Evolutionary conservation across 1,140 invertebrate genomes (phyloP).

Genomic region (Brevipalpus yothersi): DNA sequence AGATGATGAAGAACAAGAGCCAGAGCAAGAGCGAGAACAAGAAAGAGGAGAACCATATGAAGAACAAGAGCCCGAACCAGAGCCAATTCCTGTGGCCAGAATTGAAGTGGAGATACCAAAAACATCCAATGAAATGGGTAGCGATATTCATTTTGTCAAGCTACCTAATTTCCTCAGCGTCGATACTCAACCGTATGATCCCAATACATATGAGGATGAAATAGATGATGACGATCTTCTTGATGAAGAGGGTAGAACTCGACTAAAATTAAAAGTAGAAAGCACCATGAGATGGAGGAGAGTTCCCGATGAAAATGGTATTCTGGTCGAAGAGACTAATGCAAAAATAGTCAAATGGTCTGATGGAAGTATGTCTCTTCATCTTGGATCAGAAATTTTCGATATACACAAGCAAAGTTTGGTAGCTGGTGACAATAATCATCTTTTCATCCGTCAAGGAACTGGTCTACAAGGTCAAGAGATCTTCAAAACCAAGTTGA

Average conservation of each 20-base stretch:
- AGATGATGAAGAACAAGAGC: not conserved
- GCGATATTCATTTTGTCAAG: slow-evolving; percentile 81
- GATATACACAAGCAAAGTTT: slow-evolving; percentile 83
- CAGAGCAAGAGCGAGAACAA: not conserved
- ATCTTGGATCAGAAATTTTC: slow-evolving; percentile 89
- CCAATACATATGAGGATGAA: slow-evolving; percentile 88
- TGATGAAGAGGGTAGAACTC: slow-evolving; percentile 88
- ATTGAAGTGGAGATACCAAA: slow-evolving; percentile 92
- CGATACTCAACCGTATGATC: slow-evolving; percentile 61
- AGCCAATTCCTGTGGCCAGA: slow-evolving; percentile 51
- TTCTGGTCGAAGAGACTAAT: slow-evolving; percentile 70
- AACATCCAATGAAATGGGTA: slow-evolving; percentile 69
- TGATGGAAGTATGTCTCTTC: slow-evolving; percentile 85
- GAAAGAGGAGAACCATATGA: not conserved
- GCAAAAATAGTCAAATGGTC: slow-evolving; percentile 88
- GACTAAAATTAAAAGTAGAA: slow-evolving; percentile 31
- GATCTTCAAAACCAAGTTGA: slow-evolving; percentile 83
- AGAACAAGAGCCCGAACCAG: slow-evolving; percentile 12
- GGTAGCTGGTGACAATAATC: slow-evolving; percentile 68
- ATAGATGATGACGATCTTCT: slow-evolving; percentile 94
- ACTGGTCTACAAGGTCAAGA: slow-evolving; percentile 63
- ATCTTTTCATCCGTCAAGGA: slow-evolving; percentile 85
- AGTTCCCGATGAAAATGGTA: slow-evolving; percentile 46
- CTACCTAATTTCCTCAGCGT: slow-evolving; percentile 59
- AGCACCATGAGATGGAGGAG: slow-evolving; percentile 95